Evolutionary conservation across 2,888 invertebrate genomes (phyloP).

Genomic region (Parascotia fuliginaria): DNA sequence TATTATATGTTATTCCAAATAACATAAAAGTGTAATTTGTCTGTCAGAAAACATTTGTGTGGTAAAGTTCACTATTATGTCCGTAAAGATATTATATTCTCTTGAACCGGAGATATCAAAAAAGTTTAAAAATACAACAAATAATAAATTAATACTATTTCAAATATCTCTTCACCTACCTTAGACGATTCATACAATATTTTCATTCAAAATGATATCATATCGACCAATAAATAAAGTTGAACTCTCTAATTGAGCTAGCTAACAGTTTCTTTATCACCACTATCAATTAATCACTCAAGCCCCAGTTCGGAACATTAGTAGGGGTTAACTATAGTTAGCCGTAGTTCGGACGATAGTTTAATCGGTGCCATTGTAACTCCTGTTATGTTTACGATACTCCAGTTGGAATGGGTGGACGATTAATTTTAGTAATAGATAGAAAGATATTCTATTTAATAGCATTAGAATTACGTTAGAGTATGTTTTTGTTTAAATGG

Average conservation of each 20-base stretch:
- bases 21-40: too few relatives aligned
- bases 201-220: not conserved
- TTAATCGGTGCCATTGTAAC: conserved; percentile 19
- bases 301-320: conserved; percentile 48
- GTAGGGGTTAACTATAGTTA: conserved; percentile 51
- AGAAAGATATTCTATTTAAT: not conserved
- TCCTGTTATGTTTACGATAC: conserved; percentile 54
- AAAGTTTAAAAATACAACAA: too few relatives aligned
- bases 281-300: conserved; percentile 56
- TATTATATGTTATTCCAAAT: too few relatives aligned
- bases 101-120: too few relatives aligned
- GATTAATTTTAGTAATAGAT: conserved; percentile 36
- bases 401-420: conserved; percentile 32
- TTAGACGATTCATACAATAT: not conserved
- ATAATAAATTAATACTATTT: too few relatives aligned
- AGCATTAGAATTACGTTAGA: not conserved
- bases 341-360: conserved; percentile 49
- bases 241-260: conserved; percentile 26
- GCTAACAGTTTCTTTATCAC: conserved; percentile 43
- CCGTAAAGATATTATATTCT: too few relatives aligned
- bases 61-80: too few relatives aligned
- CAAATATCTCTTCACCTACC: not conserved
- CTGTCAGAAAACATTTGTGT: too few relatives aligned
- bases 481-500: not conserved
- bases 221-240: not conserved